phyloP scores from a whole-genome alignment of 2,888 invertebrate genomes.

The Apamea crenata region DNA sequence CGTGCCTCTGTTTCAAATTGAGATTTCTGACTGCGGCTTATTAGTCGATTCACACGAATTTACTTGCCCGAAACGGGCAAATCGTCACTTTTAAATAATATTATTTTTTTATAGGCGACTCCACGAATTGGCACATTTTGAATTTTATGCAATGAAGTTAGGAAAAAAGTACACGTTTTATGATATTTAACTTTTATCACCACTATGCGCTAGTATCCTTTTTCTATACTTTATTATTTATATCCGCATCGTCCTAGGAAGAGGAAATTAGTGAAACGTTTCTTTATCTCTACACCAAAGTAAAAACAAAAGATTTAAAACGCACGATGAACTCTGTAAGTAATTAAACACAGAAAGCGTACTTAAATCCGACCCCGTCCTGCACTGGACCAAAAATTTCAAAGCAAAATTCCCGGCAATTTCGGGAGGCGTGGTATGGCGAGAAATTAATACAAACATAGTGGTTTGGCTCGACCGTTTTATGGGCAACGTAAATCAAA shows the following conservation, averaged over 20 bases:
- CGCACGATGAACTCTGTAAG: constrained; percentile 17
- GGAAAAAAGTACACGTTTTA: too few species aligned
- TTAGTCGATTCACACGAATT: too few species aligned
- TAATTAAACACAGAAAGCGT: constrained; percentile 44
- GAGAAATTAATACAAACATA: constrained; percentile 67
- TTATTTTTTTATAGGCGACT: too few species aligned
- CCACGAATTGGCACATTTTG: too few species aligned
- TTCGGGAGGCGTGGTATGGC: constrained; percentile 35
- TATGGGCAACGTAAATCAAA: constrained; percentile 66
- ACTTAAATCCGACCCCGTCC: constrained; percentile 17
- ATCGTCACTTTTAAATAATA: too few species aligned
- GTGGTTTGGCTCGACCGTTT: constrained; percentile 60
- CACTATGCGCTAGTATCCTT: too few species aligned
- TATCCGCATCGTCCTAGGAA: not conserved
- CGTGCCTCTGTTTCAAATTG: too few species aligned
- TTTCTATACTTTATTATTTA: too few species aligned
- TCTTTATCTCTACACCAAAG: not conserved
- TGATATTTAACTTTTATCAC: too few species aligned
- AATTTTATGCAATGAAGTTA: too few species aligned
- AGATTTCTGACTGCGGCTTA: too few species aligned
- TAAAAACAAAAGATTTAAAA: constrained; percentile 15
- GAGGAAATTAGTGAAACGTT: not conserved
- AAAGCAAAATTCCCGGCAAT: constrained; percentile 41
- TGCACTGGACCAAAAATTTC: constrained; percentile 34
- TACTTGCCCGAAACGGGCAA: too few species aligned